Base-by-base conservation (phyloP, 2,113 vertebrate genomes). In the Brachyistius frenatus region DNA sequence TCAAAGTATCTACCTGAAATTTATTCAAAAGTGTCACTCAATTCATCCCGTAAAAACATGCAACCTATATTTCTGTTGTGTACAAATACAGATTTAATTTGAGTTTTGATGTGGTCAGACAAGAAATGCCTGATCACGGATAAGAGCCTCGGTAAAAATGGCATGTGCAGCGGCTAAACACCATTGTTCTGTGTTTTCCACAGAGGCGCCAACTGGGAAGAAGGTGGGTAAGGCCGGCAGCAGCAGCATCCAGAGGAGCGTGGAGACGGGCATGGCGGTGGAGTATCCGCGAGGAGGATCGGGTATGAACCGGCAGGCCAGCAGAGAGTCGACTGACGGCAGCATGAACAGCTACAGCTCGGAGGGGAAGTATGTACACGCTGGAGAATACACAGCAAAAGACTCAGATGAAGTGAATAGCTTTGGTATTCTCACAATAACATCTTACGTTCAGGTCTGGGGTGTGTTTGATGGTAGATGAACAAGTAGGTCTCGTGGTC, bases 281-380 rank as follows among this genome's bases (percentile, higher is more conserved):
- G 98, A 99, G 90, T 94, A 86, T 63, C 98, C 98, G 75, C 95
- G 98, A 3, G 92, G 91, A 67, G 87, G 88, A 53, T 96, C 94
- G 6, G 92, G 94, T 70, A 98, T 99, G 97, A 96, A 97, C 65
- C 94, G 98, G 30, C 98, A 99, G 73, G 96, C 98, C 14, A 99
- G 98, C 90, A 95, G 97, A 13, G 98, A 99, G 86, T 99, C 98
- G 32, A 99, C 96, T 0, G 98, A 99, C 0, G 98, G 98, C 84
- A 99, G 98, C 94, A 99, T 99, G 93, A 98, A 99, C 93, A 99
- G 98, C 90, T 99, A 98, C 33, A 99, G 96, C 94, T 99, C 98
- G 0, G 98, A 99, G 95, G 98, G 98, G 89, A 99, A 99, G 98
- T 99, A 92, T 91, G 98, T 98, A 78, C n/a, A 7, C 16, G 4